Conservation (phyloP, 2,113 vertebrate genomes). For the Sterrhoptilus dennistouni region DNA sequence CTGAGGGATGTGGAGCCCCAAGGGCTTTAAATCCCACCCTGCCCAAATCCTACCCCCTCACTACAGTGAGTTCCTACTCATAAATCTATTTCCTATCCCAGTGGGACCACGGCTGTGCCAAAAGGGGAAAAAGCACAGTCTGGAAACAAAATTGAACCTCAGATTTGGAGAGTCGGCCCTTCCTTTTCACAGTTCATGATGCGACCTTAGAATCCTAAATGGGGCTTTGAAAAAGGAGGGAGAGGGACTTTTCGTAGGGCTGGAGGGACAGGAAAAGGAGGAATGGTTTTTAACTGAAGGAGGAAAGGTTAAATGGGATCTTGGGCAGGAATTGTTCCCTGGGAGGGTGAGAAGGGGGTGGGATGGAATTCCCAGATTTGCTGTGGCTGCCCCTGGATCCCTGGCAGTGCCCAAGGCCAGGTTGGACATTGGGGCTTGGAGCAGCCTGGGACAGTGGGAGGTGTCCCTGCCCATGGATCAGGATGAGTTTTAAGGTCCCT, state of each 20-base stretch:
- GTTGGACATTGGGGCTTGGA: too few relatives aligned
- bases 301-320: too few relatives aligned
- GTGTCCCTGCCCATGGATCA: too few relatives aligned
- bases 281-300: too few relatives aligned
- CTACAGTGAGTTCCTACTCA: background rate
- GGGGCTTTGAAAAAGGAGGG: background rate
- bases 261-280: too few relatives aligned
- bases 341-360: too few relatives aligned
- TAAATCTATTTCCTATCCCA: background rate
- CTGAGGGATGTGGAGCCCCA: background rate
- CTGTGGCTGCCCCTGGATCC: too few relatives aligned
- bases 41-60: background rate
- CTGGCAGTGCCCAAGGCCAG: too few relatives aligned
- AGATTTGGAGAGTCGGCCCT: background rate
- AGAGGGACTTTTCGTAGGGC: background rate
- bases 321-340: too few relatives aligned
- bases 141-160: background rate
- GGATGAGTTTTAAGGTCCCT: too few relatives aligned
- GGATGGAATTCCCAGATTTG: too few relatives aligned
- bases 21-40: background rate
- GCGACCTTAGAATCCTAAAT: fast-evolving
- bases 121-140: background rate
- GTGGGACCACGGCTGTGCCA: background rate
- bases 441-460: too few relatives aligned
- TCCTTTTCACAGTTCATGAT: background rate